phyloP scores from a whole-genome alignment of 2,888 invertebrate genomes.

The Philonicus albiceps region DNA sequence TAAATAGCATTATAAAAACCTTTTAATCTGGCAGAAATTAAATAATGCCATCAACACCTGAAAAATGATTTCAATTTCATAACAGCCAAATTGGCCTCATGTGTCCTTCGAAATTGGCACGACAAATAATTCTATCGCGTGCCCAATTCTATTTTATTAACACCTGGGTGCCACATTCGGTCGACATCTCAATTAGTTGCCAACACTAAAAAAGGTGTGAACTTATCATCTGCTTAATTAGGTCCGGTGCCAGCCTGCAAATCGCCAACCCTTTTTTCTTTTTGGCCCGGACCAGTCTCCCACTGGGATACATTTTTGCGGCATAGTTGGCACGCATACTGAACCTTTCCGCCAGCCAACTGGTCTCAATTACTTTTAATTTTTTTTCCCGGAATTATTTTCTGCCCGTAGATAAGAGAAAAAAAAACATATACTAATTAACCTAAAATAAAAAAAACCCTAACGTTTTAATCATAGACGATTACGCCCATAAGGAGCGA shows the following conservation, averaged over 20 bases:
- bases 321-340: not conserved
- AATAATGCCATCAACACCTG: not conserved
- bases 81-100: not conserved
- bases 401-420: not conserved
- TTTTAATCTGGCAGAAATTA: not conserved
- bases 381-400: not conserved
- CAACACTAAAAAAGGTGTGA: slow-evolving; percentile 5
- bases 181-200: slow-evolving; percentile 23
- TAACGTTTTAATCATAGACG: not conserved
- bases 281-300: not conserved
- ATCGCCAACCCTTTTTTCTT: slow-evolving; percentile 17
- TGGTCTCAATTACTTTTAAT: not conserved
- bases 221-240: slow-evolving; percentile 24
- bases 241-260: not conserved
- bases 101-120: slow-evolving; percentile 6
- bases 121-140: not conserved
- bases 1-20: not conserved
- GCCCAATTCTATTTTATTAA: slow-evolving; percentile 5
- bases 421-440: not conserved
- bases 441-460: slow-evolving; percentile 9
- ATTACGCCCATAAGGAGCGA: not conserved
- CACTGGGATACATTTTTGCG: not conserved
- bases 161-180: not conserved
- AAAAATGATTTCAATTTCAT: not conserved
- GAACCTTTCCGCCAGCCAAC: not conserved